phyloP scores from a whole-genome alignment of 2,797 vertebrate species.

The Eulemur coronatus region DNA sequence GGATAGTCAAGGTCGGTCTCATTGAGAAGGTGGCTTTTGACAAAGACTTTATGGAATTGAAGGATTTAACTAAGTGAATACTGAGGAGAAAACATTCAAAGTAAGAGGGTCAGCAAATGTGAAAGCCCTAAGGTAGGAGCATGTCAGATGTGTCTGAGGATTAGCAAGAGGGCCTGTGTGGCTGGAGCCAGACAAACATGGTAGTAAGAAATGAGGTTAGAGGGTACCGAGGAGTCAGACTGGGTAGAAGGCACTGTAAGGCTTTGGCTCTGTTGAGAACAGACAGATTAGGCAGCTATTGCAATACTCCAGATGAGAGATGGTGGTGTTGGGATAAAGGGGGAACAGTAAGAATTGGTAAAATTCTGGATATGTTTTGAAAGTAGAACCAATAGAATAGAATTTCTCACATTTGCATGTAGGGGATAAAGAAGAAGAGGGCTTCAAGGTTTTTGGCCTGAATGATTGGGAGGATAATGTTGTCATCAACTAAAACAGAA shows the following conservation, averaged over 20 bases:
- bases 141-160: background rate
- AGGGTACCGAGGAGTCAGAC: background rate
- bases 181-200: background rate
- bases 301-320: background rate
- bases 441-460: background rate
- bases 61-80: background rate
- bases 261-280: background rate
- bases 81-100: background rate
- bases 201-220: background rate
- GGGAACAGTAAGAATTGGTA: background rate
- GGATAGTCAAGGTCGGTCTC: background rate
- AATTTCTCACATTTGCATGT: background rate
- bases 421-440: background rate
- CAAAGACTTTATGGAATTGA: background rate
- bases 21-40: background rate
- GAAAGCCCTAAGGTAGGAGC: background rate
- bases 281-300: background rate
- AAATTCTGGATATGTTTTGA: background rate
- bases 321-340: background rate
- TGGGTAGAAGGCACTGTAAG: no score
- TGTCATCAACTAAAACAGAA: background rate
- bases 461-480: background rate
- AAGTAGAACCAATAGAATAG: background rate
- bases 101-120: background rate
- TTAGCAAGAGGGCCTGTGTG: background rate